Evolutionary conservation across 2,797 vertebrate species (phyloP), one percentile per base, ranked within the genome.

Genomic region (Rhynchotus rufescens): DNA sequence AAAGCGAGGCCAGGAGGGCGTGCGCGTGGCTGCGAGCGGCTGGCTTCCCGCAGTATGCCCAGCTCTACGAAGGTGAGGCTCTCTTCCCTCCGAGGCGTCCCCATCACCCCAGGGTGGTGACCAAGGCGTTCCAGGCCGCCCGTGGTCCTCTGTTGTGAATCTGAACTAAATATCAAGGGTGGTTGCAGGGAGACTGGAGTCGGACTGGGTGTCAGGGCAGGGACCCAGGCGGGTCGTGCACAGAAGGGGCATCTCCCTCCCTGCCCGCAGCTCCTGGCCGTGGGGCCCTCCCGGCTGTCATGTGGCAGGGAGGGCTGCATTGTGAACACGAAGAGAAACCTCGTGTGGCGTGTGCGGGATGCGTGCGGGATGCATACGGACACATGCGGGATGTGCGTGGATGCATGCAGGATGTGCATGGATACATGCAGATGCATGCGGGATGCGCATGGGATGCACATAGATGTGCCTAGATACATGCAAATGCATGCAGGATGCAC

Each of bases 31-130:
- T 98, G 62, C 97, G 95, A 32, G 98, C 98, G 0, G 98, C 98
- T 0, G 98, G 98, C 38, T 99, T 98, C 94, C 97, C 98, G 51
- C 98, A 98, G 92, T 98, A 98, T 97, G 98, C 97, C 74, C 98
- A 98, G 89, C 96, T 98, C 9, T 98, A 98, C 28, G 98, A 98
- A 98, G 98, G 98, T 98, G 98, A 98, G 45, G 21, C 8, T 60
- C 21, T 11, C 34, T 26, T 36, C 51, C 22, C 36, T 28, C 42
- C 62, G 47, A 22, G 32, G 21, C 23, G 38, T 16, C 15, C 36
- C 78, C 17, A 9, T 13, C 17, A 25, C 32, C 52, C 34, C 62
- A 22, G 32, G 13, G 44, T 45, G n/a, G 87, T 23, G 36, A 42
- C 11, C 44, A 57, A 16, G 9, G 7, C 34, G 6, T 21, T 40